Conservation (phyloP, 2,888 invertebrate genomes). For the Agrypnus murinus region DNA sequence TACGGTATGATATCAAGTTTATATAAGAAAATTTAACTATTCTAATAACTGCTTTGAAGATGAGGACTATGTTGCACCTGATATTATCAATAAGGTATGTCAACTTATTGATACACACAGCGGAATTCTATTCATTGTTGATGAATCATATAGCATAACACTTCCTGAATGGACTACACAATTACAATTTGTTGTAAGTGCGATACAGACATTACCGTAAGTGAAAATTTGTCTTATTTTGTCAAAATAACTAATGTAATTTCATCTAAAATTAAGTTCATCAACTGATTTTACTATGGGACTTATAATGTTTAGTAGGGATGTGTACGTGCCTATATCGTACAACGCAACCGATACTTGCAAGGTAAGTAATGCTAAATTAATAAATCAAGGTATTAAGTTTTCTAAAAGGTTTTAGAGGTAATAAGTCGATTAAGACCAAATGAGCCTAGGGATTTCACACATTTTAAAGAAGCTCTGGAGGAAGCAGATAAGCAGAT, state of each 20-base stretch:
- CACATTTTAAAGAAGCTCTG: constrained; percentile 4
- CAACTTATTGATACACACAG: background rate
- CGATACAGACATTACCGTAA: constrained; percentile 20
- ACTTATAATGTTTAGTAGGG: constrained; percentile 1
- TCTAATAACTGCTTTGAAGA: background rate
- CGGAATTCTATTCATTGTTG: constrained; percentile 25
- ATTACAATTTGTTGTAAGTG: constrained; percentile 10
- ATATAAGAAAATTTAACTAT: background rate
- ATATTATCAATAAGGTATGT: background rate
- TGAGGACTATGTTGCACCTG: background rate
- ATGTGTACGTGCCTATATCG: background rate
- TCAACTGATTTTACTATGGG: constrained; percentile 7
- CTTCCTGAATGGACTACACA: constrained; percentile 8
- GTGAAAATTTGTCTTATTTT: background rate
- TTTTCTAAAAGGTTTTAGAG: constrained; percentile 7
- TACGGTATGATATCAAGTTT: background rate
- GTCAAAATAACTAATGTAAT: background rate
- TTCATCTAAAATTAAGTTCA: background rate
- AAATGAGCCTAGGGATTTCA: background rate
- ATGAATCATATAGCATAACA: constrained; percentile 15
- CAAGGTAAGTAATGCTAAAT: constrained; percentile 1
- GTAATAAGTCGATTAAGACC: constrained; percentile 1
- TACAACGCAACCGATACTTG: constrained; percentile 24
- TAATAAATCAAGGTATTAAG: background rate
- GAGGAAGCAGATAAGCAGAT: constrained; percentile 21